phyloP scores from a whole-genome alignment of 2,113 vertebrate genomes.

The Leucopsar rothschildi region DNA sequence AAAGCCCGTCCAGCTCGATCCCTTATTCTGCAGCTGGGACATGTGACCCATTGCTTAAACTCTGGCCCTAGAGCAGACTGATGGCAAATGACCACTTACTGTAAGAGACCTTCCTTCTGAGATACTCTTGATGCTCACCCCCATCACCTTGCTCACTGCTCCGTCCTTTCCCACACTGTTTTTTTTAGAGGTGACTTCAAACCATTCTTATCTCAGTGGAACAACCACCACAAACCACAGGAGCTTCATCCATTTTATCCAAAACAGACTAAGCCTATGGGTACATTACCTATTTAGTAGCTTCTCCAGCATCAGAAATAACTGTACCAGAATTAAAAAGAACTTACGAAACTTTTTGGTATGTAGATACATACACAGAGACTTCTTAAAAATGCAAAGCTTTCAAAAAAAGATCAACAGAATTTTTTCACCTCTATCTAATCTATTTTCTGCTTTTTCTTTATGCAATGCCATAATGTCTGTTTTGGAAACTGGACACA shows the following conservation, averaged over 20 bases:
- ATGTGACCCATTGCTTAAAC: accelerated
- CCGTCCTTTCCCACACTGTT: neutral
- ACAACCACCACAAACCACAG: neutral
- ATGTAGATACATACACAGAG: accelerated
- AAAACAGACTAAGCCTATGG: neutral
- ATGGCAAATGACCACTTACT: neutral
- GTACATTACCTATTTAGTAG: neutral
- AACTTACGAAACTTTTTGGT: neutral
- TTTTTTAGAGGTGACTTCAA: neutral
- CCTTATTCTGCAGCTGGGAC: neutral
- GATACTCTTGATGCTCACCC: neutral
- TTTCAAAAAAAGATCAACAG: neutral
- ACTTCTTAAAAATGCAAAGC: neutral
- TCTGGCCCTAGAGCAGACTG: neutral
- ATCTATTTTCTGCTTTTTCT: neutral
- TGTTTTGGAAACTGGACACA: neutral
- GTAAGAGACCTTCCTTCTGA: neutral
- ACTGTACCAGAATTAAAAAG: neutral
- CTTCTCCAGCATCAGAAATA: neutral
- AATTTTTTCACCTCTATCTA: neutral
- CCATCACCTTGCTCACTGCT: neutral
- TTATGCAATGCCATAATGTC: neutral
- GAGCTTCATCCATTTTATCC: neutral
- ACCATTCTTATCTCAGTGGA: neutral
- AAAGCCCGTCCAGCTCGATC: neutral